These are phyloP conservation scores for Malurus elegans DNA, from an alignment of 2,113 vertebrate genomes.

Conservation along the genomic window DNA sequence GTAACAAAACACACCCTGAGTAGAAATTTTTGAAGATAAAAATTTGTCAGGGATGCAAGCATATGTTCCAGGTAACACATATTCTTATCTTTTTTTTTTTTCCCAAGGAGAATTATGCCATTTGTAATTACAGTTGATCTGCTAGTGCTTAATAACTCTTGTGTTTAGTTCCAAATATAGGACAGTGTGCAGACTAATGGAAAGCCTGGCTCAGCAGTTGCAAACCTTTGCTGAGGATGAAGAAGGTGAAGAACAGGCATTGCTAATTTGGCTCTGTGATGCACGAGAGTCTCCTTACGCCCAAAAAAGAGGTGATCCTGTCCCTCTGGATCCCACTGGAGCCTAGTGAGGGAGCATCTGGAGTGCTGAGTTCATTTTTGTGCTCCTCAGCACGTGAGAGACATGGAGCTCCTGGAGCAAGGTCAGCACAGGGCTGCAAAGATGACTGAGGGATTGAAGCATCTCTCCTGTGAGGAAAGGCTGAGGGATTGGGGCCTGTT, in stretches of 20 bases:
- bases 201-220: background rate
- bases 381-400: background rate
- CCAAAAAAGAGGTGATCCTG: background rate
- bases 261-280: background rate
- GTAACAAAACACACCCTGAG: background rate
- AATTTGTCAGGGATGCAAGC: background rate
- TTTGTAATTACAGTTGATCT: background rate
- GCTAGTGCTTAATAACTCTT: background rate
- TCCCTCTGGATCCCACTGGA: background rate
- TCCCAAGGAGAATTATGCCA: background rate
- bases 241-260: background rate
- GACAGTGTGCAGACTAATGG: background rate
- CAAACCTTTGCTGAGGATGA: background rate
- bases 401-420: background rate
- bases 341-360: rapidly evolving
- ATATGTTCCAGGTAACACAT: background rate
- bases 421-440: background rate
- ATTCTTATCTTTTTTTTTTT: background rate
- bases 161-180: background rate
- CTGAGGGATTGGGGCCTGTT: background rate
- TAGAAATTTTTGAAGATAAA: background rate
- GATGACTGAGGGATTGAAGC: background rate
- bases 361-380: background rate
- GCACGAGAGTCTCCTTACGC: background rate
- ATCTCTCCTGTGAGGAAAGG: background rate